Conservation (phyloP, 2,797 vertebrate species). For the Bufotes viridis region DNA sequence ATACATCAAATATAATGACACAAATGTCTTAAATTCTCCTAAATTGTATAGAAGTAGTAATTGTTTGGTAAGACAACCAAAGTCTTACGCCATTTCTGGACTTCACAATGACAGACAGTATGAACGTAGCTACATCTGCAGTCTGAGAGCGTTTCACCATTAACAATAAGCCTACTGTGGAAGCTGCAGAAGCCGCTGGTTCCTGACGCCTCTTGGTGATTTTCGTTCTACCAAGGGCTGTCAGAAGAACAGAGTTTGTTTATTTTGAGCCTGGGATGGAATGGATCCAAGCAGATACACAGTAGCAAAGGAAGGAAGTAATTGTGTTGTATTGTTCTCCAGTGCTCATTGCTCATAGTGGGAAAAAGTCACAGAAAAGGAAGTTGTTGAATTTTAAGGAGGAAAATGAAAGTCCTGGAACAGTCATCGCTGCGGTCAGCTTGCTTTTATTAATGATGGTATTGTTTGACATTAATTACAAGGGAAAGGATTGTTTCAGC, state of each 20-base stretch:
- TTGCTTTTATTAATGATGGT: slow-evolving; percentile 26
- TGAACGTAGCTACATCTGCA: slow-evolving; percentile 29
- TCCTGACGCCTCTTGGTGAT: slow-evolving; percentile 59
- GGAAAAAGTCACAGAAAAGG: slow-evolving; percentile 53
- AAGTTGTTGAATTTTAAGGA: slow-evolving; percentile 59
- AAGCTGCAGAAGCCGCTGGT: slow-evolving; percentile 47
- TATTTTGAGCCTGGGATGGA: slow-evolving; percentile 57
- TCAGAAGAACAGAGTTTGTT: slow-evolving; percentile 58
- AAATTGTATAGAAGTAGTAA: neutral
- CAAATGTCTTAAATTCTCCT: neutral
- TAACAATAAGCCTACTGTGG: slow-evolving; percentile 60
- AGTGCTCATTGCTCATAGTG: slow-evolving; percentile 38
- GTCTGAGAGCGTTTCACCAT: slow-evolving; percentile 39
- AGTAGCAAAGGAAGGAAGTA: slow-evolving; percentile 62
- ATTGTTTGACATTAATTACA: slow-evolving; percentile 37
- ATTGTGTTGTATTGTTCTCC: slow-evolving; percentile 61
- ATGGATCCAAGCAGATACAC: slow-evolving; percentile 56
- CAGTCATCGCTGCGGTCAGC: neutral
- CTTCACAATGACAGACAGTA: slow-evolving; percentile 29
- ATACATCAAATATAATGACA: neutral
- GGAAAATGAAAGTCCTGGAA: slow-evolving; percentile 44
- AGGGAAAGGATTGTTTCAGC: neutral
- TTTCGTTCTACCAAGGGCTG: slow-evolving; percentile 56
- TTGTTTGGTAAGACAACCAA: slow-evolving; percentile 5
- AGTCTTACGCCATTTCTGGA: slow-evolving; percentile 13